phyloP scores from a whole-genome alignment of 2,888 invertebrate species.

The Pterostichus niger region DNA sequence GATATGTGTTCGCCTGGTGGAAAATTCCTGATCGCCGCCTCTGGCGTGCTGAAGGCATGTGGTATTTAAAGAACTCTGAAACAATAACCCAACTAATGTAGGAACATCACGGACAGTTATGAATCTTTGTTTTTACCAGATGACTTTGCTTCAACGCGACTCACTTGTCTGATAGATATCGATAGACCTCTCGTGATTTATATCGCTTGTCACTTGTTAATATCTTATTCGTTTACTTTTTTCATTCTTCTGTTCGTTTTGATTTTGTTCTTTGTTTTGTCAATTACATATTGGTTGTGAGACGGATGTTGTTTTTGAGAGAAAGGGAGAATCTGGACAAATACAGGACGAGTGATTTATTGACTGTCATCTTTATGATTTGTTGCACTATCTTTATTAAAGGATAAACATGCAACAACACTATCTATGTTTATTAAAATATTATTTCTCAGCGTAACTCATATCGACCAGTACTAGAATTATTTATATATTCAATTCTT shows the following conservation, averaged over 20 bases:
- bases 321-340: constrained; percentile 21
- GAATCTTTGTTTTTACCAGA: constrained; percentile 43
- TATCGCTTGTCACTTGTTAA: constrained; percentile 63
- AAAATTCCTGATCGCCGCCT: too few species aligned
- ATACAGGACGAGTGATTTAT: constrained; percentile 27
- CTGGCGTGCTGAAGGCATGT: neutral
- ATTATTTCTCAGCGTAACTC: too few species aligned
- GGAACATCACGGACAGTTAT: constrained; percentile 54
- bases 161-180: constrained; percentile 40
- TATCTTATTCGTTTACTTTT: constrained; percentile 63
- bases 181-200: constrained; percentile 60
- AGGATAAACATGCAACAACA: neutral
- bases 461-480: too few species aligned
- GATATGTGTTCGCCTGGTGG: too few species aligned
- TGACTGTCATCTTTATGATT: constrained; percentile 40
- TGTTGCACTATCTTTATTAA: constrained; percentile 22
- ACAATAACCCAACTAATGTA: constrained; percentile 59
- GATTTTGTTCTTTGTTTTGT: constrained; percentile 44
- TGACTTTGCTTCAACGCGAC: constrained; percentile 9
- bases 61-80: constrained; percentile 46
- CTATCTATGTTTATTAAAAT: too few species aligned
- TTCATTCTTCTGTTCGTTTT: constrained; percentile 32
- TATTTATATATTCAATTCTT: too few species aligned
- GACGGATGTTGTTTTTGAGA: constrained; percentile 5
- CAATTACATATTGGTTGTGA: constrained; percentile 24